Conservation (phyloP, 2,888 invertebrate species). For the Panzeria rudis region DNA sequence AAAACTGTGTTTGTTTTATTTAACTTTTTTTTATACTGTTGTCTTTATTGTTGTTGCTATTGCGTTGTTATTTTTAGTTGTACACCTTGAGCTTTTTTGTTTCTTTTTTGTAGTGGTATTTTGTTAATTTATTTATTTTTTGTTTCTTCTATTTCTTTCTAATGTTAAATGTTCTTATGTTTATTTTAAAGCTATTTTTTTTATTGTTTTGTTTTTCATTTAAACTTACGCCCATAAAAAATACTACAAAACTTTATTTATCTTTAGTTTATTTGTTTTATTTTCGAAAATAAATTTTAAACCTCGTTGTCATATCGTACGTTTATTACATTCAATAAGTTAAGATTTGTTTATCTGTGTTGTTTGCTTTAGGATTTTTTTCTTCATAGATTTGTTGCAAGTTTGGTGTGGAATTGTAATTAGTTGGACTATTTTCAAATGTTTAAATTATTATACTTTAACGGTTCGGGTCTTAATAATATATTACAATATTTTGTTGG, state of each 20-base stretch:
- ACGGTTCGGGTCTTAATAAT: background rate
- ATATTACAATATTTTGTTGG: background rate
- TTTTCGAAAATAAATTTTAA: conserved; percentile 15
- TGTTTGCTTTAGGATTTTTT: conserved; percentile 12
- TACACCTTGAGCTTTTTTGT: conserved; percentile 75
- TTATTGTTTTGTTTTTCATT: conserved; percentile 43
- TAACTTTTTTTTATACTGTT: conserved; percentile 11
- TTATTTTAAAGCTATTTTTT: conserved; percentile 39
- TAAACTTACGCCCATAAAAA: conserved; percentile 46
- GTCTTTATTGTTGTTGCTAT: conserved; percentile 29
- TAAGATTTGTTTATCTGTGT: conserved; percentile 26
- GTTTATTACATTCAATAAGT: conserved; percentile 26
- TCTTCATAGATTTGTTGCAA: conserved; percentile 15
- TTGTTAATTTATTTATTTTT: conserved; percentile 56
- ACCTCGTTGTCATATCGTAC: conserved; percentile 3
- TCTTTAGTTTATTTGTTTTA: conserved; percentile 44
- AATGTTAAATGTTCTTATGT: conserved; percentile 66
- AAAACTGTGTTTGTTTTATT: conserved; percentile 33
- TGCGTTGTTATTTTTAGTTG: conserved; percentile 64
- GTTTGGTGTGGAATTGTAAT: conserved; percentile 26
- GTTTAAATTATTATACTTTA: background rate
- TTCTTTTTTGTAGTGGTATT: conserved; percentile 53
- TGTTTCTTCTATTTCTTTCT: conserved; percentile 53
- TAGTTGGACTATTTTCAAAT: background rate
- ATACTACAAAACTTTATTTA: conserved; percentile 44